Conservation (phyloP, 2,113 vertebrate species). For the Vicugna pacos region DNA sequence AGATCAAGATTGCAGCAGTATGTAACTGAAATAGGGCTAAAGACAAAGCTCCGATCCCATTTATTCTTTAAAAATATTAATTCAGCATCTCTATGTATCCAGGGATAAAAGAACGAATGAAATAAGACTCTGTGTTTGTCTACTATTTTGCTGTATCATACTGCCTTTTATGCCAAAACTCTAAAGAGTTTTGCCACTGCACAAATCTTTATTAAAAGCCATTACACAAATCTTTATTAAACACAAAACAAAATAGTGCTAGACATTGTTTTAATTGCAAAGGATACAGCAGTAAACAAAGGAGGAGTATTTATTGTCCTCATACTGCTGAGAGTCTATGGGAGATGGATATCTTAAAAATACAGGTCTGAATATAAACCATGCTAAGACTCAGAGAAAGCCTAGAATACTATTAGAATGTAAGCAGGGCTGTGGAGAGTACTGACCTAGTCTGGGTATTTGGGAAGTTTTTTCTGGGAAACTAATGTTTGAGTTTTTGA, state of each 20-base stretch:
- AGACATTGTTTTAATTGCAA: neutral
- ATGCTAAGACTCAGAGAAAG: neutral
- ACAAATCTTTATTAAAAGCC: neutral
- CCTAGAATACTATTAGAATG: neutral
- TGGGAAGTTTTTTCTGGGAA: neutral
- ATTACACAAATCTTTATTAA: neutral
- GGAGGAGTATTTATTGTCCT: neutral
- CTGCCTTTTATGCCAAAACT: neutral
- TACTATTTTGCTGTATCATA: neutral
- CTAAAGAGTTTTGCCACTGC: neutral
- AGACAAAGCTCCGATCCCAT: neutral
- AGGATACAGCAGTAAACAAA: neutral
- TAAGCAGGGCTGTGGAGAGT: neutral
- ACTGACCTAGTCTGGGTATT: neutral
- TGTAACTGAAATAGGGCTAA: neutral
- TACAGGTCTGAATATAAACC: neutral
- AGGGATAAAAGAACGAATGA: neutral
- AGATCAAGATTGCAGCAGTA: neutral
- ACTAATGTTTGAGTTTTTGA: neutral
- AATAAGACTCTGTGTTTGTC: neutral
- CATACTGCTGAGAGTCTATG: neutral
- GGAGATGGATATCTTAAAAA: neutral
- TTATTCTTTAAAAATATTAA: neutral
- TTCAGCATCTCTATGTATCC: neutral
- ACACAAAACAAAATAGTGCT: neutral